phyloP scores from a whole-genome alignment of 2,797 vertebrate species.

The Aeoliscus strigatus region DNA sequence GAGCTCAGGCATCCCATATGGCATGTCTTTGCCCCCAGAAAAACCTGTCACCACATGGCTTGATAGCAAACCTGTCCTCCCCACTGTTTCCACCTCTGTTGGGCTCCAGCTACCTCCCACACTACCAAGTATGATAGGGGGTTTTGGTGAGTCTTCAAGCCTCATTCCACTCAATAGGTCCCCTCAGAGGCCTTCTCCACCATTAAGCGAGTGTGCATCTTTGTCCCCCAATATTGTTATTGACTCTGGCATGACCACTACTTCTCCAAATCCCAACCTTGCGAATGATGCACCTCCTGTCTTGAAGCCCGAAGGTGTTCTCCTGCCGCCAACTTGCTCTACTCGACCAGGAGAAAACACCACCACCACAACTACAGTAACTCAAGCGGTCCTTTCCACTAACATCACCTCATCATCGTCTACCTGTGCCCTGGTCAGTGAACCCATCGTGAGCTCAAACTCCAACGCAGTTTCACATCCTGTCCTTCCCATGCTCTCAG shows the following conservation, averaged over 20 bases:
- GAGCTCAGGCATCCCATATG: slow-evolving; percentile 96
- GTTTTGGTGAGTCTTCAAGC: slow-evolving; percentile 86
- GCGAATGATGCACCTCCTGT: slow-evolving; percentile 69
- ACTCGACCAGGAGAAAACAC: slow-evolving; percentile 77
- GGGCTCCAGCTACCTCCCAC: slow-evolving; percentile 93
- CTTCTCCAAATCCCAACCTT: slow-evolving; percentile 78
- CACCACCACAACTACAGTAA: slow-evolving; percentile 67
- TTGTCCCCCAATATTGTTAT: slow-evolving; percentile 87
- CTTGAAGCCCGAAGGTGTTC: slow-evolving; percentile 82
- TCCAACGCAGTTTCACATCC: slow-evolving; percentile 81
- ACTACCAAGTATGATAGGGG: slow-evolving; percentile 79
- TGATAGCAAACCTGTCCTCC: slow-evolving; percentile 93
- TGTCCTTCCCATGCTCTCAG: slow-evolving; percentile 84
- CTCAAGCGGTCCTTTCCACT: slow-evolving; percentile 74
- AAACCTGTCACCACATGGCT: slow-evolving; percentile 98
- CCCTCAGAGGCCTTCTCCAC: slow-evolving; percentile 92
- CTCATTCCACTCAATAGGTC: slow-evolving; percentile 91
- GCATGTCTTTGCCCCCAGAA: slow-evolving; percentile 96
- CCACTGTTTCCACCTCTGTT: slow-evolving; percentile 85
- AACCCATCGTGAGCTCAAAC: slow-evolving; percentile 70
- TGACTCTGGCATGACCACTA: slow-evolving; percentile 74
- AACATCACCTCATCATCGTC: slow-evolving; percentile 67
- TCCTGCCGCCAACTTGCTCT: slow-evolving; percentile 77
- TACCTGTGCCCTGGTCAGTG: slow-evolving; percentile 64
- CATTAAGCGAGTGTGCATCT: slow-evolving; percentile 93